Percentiles rank a stretch among this genome's conserved stretches.
Evolutionary conservation across 2,113 vertebrate species (phyloP).

Genomic region (Protobothrops mucrosquamatus): DNA sequence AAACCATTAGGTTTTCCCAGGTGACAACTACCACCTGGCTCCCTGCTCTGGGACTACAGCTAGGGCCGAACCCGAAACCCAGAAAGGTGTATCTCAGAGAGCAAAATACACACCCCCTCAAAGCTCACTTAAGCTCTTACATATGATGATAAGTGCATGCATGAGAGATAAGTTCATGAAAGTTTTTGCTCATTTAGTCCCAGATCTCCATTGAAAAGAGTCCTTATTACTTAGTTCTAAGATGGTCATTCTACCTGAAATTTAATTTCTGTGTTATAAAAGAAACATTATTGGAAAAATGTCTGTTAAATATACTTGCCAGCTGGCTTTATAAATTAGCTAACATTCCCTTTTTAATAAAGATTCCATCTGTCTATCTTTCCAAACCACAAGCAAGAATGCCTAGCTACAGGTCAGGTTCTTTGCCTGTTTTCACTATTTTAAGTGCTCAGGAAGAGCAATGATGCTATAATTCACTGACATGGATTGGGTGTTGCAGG

Average conservation of each 20-base stretch:
- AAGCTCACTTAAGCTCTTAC: neutral
- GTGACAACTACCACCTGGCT: neutral
- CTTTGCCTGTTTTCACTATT: neutral
- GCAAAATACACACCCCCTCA: neutral
- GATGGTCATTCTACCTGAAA: constrained; percentile 49
- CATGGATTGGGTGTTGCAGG: neutral
- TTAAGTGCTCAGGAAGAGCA: neutral
- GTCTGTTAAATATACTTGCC: constrained; percentile 3
- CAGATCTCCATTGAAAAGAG: neutral
- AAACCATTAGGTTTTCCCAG: neutral
- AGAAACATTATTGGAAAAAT: neutral
- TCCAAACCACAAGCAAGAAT: constrained; percentile 40
- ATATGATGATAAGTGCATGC: neutral
- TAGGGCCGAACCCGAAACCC: neutral
- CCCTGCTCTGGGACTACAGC: neutral
- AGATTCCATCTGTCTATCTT: constrained; percentile 54
- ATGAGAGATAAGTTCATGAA: neutral
- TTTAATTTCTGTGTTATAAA: constrained; percentile 40
- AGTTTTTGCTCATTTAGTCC: neutral
- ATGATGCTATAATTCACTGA: neutral
- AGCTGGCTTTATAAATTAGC: constrained; percentile 43
- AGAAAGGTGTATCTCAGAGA: neutral
- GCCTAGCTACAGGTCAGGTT: constrained; percentile 20
- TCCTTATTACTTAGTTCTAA: constrained; percentile 2
- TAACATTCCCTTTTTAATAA: constrained; percentile 44